Conservation (phyloP, 2,113 vertebrate genomes). For the Donacobius atricapilla region DNA sequence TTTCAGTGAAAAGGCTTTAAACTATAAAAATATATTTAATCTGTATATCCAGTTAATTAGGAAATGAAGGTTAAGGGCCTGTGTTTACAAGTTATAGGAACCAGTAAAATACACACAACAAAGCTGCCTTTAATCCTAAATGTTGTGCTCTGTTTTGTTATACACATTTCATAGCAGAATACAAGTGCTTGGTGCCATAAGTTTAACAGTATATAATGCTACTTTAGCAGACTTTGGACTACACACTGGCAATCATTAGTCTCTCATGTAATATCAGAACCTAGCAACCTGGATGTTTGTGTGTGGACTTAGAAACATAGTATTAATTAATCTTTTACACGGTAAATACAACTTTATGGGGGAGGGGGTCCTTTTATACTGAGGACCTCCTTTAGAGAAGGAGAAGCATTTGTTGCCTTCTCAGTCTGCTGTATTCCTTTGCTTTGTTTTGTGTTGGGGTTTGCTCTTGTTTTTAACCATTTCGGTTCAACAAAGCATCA, state of each 20-base stretch:
- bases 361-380: constrained; percentile 22
- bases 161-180: constrained; percentile 30
- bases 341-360: constrained; percentile 30
- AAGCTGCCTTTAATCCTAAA: constrained; percentile 67
- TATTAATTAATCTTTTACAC: constrained; percentile 12
- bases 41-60: constrained; percentile 24
- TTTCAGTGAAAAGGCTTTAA: constrained; percentile 57
- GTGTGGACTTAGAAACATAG: constrained; percentile 45
- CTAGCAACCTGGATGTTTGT: constrained; percentile 29
- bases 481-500: constrained; percentile 47
- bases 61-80: constrained; percentile 23
- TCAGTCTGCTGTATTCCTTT: constrained; percentile 47
- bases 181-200: constrained; percentile 60
- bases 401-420: constrained; percentile 52
- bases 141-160: constrained; percentile 28
- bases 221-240: constrained; percentile 15
- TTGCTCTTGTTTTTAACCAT: neutral
- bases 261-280: constrained; percentile 23
- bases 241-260: constrained; percentile 29
- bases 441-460: neutral
- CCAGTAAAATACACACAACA: constrained; percentile 49
- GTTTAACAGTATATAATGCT: neutral
- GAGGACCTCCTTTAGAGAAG: constrained; percentile 19
- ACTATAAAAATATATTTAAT: constrained; percentile 23
- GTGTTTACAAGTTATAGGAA: constrained; percentile 23